Percentiles rank a stretch among this genome's conserved stretches.
Conservation (phyloP, 92 coral and sea anemone species). For the Palythoa heliodiscus region DNA sequence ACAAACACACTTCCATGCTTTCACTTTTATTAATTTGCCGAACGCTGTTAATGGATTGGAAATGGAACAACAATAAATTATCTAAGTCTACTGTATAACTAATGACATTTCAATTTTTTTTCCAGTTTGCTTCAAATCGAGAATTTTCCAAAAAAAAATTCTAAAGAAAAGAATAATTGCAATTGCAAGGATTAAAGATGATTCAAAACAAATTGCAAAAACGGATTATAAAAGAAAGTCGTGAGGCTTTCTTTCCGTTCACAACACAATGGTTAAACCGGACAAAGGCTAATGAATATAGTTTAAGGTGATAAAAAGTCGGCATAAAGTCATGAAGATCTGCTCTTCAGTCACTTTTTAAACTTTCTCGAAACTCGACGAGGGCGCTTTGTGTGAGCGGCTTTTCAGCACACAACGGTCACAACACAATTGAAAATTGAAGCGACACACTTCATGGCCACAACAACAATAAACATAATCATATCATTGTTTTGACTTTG, state of each 20-base stretch:
- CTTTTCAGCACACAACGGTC: not conserved
- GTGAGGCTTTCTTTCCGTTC: constrained; percentile 23
- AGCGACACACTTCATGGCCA: not conserved
- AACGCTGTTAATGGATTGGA: constrained; percentile 30
- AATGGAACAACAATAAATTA: constrained; percentile 26
- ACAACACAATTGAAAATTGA: not conserved
- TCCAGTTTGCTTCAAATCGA: not conserved
- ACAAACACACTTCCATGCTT: constrained; percentile 34
- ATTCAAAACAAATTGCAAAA: constrained; percentile 10
- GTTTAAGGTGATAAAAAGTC: not conserved
- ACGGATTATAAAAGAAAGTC: not conserved
- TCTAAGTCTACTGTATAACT: not conserved
- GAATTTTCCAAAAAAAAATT: not conserved
- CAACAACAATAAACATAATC: constrained; percentile 14
- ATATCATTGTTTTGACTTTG: constrained; percentile 20
- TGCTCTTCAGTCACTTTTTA: not conserved
- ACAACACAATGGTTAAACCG: not conserved
- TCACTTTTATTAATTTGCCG: constrained; percentile 25
- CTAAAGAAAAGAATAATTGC: constrained; percentile 26
- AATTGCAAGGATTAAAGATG: not conserved
- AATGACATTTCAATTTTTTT: constrained; percentile 1
- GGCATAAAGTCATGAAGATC: not conserved
- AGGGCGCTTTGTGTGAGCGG: not conserved
- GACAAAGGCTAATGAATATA: not conserved
- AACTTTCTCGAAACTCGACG: not conserved